phyloP scores from a whole-genome alignment of 1,140 invertebrate genomes.

The Colletes gigas region DNA sequence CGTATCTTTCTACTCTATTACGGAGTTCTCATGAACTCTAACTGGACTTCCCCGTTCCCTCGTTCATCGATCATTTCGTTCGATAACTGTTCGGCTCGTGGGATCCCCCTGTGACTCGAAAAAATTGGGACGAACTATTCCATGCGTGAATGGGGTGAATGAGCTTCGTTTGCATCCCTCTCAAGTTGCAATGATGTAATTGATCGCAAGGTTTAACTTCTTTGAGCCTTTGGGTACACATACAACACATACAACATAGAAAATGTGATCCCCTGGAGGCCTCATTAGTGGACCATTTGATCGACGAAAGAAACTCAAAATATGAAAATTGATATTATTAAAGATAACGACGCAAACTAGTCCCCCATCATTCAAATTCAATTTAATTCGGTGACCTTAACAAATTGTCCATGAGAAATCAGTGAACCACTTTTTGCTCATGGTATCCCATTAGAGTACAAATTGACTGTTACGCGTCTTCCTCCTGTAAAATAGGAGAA shows the following conservation, averaged over 20 bases:
- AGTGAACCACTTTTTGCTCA: constrained; percentile 9
- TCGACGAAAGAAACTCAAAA: no score
- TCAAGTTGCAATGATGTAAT: no score
- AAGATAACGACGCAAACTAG: no score
- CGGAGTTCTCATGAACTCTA: constrained; percentile 47
- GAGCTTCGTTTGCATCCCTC: no score
- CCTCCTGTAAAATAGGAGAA: constrained; percentile 35
- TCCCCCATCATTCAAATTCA: no score
- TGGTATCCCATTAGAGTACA: constrained; percentile 20
- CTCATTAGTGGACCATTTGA: no score
- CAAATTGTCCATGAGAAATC: background rate
- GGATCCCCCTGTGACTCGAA: background rate
- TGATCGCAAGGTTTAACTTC: no score
- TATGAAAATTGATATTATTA: no score
- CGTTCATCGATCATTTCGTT: constrained; percentile 44
- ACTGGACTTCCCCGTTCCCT: constrained; percentile 52
- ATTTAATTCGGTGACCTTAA: background rate
- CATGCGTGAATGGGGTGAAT: no score
- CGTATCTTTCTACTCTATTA: constrained; percentile 51
- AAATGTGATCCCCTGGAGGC: no score
- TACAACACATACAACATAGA: no score
- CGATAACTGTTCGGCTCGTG: constrained; percentile 5
- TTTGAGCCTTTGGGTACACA: no score
- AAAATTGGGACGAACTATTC: background rate
- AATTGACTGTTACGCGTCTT: constrained; percentile 8